Conservation (phyloP, 2,797 vertebrate genomes). For the Sebastes taczanowskii region DNA sequence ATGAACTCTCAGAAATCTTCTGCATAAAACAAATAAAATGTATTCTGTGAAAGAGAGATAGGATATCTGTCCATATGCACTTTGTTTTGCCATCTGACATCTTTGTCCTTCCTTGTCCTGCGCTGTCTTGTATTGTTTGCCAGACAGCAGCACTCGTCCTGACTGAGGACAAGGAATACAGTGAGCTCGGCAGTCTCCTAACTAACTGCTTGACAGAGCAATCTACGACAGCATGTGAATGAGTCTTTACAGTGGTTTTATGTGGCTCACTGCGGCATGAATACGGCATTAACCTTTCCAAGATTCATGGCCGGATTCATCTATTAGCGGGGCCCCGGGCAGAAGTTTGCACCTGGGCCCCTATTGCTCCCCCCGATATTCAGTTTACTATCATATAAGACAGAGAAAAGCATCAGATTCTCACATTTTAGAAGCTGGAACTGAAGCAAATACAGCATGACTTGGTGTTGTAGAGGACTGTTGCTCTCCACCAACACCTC, state of each 20-base stretch:
- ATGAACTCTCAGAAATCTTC: not conserved
- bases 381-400: not conserved
- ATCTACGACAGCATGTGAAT: not conserved
- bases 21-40: not conserved
- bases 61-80: not conserved
- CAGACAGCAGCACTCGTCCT: not conserved
- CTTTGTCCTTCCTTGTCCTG: not conserved
- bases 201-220: not conserved
- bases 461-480: not conserved
- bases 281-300: not conserved
- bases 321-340: no score
- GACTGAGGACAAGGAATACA: not conserved
- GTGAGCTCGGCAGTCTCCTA: not conserved
- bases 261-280: conserved; percentile 13
- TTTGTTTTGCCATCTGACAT: not conserved
- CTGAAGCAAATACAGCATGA: not conserved
- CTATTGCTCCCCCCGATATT: no score
- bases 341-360: no score
- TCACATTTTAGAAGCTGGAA: not conserved
- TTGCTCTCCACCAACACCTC: not conserved
- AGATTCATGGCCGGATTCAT: not conserved
- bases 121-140: not conserved
- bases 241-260: not conserved
- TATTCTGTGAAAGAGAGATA: not conserved
- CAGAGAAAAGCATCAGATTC: not conserved